Percentiles rank a stretch among this genome's conserved stretches.
These are phyloP conservation scores for Coracias cyanogaster DNA, from an alignment of 2,797 vertebrate species.

Conservation along the genomic window DNA sequence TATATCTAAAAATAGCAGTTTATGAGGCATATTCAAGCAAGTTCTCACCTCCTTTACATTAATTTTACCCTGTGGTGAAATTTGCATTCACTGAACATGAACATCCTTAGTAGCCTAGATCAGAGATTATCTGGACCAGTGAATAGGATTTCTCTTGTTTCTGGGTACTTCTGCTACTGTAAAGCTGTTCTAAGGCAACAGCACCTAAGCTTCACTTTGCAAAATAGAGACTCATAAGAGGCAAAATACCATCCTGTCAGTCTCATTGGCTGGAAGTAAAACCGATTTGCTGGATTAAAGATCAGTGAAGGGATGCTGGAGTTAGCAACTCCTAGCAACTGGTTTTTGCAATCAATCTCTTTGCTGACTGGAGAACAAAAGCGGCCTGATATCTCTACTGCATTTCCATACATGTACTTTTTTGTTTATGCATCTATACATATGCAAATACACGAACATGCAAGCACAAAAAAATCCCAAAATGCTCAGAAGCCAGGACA, in stretches of 20 bases:
- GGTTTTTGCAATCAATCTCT: not conserved
- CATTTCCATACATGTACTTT: rapidly evolving
- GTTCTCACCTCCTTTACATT: not conserved
- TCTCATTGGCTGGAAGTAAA: not conserved
- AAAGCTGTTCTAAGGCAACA: not conserved
- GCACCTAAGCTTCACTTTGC: not conserved
- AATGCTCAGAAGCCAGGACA: not conserved
- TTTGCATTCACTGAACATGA: not conserved
- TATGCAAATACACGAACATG: not conserved
- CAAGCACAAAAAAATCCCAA: not conserved
- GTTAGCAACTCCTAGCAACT: not conserved
- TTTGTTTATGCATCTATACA: not conserved
- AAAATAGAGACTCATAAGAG: not conserved
- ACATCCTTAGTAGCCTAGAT: not conserved
- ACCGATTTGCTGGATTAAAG: not conserved
- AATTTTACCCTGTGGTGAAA: not conserved
- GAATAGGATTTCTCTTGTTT: not conserved
- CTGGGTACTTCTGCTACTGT: not conserved
- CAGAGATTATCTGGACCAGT: not conserved
- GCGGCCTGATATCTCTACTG: not conserved
- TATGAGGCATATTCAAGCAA: not conserved
- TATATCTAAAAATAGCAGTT: not conserved
- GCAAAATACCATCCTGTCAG: not conserved
- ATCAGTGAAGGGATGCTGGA: not conserved
- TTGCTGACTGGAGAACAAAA: not conserved